Percentiles rank a stretch among this genome's conserved stretches.
Evolutionary conservation across 2,888 invertebrate genomes (phyloP).

Genomic region (Drosophila diplacantha): DNA sequence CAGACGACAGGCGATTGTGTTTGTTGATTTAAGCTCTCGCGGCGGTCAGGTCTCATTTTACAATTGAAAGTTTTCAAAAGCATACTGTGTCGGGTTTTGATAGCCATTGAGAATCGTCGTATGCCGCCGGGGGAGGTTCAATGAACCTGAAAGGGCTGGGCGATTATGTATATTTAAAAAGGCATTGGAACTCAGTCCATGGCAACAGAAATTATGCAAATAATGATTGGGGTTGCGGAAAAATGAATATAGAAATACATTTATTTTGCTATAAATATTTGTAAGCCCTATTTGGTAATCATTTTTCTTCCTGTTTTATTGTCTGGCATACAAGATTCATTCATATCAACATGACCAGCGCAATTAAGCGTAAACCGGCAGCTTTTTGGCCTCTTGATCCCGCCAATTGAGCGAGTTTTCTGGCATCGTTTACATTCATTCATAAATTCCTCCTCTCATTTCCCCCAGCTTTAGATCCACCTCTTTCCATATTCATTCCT

Average conservation of each 20-base stretch:
- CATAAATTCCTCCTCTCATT: constrained; percentile 32
- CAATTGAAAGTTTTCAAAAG: constrained; percentile 28
- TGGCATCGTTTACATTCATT: constrained; percentile 45
- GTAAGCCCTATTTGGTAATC: not conserved
- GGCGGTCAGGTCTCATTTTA: constrained; percentile 30
- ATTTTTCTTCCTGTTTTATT: not conserved
- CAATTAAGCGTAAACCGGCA: constrained; percentile 52
- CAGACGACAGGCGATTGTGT: constrained; percentile 15
- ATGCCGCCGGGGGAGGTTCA: constrained; percentile 18
- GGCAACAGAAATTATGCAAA: not conserved
- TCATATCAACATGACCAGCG: constrained; percentile 52
- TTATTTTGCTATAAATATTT: not conserved
- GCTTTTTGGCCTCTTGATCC: constrained; percentile 68
- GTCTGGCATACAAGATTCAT: constrained; percentile 15
- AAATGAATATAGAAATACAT: not conserved
- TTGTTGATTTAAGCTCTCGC: constrained; percentile 25
- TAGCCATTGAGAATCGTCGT: constrained; percentile 19
- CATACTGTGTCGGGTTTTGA: constrained; percentile 22
- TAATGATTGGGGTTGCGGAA: not conserved
- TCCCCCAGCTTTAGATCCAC: not conserved
- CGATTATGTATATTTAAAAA: not conserved
- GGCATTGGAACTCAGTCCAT: not conserved
- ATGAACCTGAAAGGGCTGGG: constrained; percentile 28
- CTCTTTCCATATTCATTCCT: not conserved
- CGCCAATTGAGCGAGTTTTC: constrained; percentile 64